Conservation (phyloP, 2,888 invertebrate species). For the Drosophila borborema region DNA sequence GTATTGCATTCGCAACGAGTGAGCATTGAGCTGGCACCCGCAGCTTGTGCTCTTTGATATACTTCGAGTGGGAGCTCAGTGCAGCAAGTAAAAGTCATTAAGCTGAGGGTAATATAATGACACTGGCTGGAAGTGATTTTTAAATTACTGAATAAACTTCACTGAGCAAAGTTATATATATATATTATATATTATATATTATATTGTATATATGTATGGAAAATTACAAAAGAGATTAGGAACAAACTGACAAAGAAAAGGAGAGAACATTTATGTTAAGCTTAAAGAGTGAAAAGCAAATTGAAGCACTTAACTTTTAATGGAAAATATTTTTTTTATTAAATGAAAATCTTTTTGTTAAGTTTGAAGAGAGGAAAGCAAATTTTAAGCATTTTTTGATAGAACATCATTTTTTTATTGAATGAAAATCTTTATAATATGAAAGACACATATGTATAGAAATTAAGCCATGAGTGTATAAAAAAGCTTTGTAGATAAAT, state of each 20-base stretch:
- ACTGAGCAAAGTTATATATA: background rate
- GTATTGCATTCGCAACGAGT: slow-evolving; percentile 20
- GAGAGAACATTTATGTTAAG: background rate
- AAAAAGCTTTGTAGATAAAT: no score
- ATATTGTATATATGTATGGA: background rate
- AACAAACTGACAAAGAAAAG: background rate
- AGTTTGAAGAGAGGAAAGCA: no score
- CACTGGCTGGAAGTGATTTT: background rate
- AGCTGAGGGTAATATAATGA: background rate
- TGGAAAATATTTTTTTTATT: no score
- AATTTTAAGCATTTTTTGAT: no score
- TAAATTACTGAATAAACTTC: background rate
- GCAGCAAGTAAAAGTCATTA: slow-evolving; percentile 3
- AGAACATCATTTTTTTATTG: no score
- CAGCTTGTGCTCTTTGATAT: slow-evolving; percentile 7
- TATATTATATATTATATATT: no score
- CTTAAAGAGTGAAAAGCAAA: no score
- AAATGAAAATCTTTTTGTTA: no score
- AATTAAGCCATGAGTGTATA: no score
- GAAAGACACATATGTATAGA: no score
- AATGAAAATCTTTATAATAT: no score
- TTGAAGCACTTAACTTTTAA: no score
- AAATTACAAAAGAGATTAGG: background rate
- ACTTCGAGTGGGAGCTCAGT: background rate
- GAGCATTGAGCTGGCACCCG: background rate